A percentile compares a stretch with the other conserved stretches of the same genome.
Conservation (phyloP, 92 coral and sea anemone genomes). For the Anthopleura xanthogrammica region DNA sequence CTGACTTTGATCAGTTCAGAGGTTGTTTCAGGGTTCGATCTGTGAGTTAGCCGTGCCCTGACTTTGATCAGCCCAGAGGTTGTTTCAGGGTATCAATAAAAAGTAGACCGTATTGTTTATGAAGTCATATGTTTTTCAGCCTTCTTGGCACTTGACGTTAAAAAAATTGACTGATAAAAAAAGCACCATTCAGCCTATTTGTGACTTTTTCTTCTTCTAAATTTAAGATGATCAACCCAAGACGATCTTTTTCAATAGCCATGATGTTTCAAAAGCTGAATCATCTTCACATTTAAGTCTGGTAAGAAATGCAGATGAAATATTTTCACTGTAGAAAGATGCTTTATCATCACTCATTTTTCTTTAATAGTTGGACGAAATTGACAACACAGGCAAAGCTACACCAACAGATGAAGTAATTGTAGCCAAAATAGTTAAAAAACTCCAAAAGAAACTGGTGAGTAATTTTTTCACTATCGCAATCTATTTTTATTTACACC, state of each 20-base stretch:
- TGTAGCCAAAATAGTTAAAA: constrained; percentile 72
- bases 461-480: not conserved
- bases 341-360: not conserved
- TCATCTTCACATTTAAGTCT: constrained; percentile 83
- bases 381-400: constrained; percentile 49
- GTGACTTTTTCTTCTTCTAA: not conserved
- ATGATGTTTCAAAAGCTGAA: constrained; percentile 94
- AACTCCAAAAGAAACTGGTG: constrained; percentile 82
- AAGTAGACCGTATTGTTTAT: too few species aligned
- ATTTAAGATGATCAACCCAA: constrained; percentile 46
- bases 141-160: too few species aligned
- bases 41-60: too few species aligned
- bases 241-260: constrained; percentile 90
- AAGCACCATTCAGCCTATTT: not conserved
- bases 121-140: too few species aligned
- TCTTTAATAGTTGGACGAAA: constrained; percentile 68
- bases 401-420: constrained; percentile 73
- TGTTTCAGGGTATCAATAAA: too few species aligned
- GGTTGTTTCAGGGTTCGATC: too few species aligned
- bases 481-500: not conserved
- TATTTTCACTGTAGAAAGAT: too few species aligned
- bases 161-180: too few species aligned
- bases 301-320: constrained; percentile 41
- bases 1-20: too few species aligned
- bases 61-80: too few species aligned